Evolutionary conservation across 2,888 invertebrate species (phyloP).

Genomic region (Monochamus alternatus): DNA sequence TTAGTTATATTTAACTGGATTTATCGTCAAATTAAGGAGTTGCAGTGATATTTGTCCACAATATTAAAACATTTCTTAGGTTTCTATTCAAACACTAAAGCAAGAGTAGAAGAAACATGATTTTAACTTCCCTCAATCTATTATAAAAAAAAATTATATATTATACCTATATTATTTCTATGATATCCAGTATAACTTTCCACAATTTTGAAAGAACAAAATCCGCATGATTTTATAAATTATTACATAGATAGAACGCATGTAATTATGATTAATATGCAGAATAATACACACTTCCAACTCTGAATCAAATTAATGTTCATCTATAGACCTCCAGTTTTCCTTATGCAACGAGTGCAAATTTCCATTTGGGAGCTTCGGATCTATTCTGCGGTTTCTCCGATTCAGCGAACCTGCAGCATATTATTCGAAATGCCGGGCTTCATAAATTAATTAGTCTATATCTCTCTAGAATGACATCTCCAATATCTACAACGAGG

Average conservation of each 20-base stretch:
- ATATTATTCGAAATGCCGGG: not conserved
- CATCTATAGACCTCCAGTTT: not conserved
- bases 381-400: not conserved
- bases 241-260: not conserved
- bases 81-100: too few relatives aligned
- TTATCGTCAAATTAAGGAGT: too few relatives aligned
- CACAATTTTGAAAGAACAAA: too few relatives aligned
- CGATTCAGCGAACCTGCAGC: not conserved
- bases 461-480: not conserved
- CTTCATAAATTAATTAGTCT: constrained; percentile 2
- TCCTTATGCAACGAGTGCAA: not conserved
- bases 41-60: too few relatives aligned
- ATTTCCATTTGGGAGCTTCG: constrained; percentile 3
- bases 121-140: too few relatives aligned
- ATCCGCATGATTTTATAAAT: too few relatives aligned
- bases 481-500: not conserved
- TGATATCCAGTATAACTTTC: too few relatives aligned
- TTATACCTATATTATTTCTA: too few relatives aligned
- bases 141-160: too few relatives aligned
- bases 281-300: not conserved
- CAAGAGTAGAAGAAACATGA: too few relatives aligned
- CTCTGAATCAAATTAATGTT: not conserved
- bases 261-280: not conserved
- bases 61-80: too few relatives aligned
- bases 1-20: too few relatives aligned